Percentiles rank a stretch among this genome's conserved stretches.
phyloP scores from a whole-genome alignment of 2,113 vertebrate genomes.

The Protomyctophum bolini region DNA sequence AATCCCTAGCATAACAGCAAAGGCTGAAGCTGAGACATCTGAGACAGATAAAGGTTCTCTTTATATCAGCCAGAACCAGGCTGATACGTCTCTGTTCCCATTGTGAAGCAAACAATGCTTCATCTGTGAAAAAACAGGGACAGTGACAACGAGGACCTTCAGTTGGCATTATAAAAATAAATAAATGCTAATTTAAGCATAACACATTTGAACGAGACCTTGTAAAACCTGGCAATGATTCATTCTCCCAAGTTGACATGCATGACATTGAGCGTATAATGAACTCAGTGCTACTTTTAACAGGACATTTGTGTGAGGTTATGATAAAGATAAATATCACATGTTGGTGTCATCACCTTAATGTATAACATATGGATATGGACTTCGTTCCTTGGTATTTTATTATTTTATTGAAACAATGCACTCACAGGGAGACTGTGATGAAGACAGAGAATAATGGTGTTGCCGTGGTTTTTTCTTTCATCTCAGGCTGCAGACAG shows the following conservation, averaged over 20 bases:
- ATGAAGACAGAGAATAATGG: too few species aligned
- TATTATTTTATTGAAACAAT: too few species aligned
- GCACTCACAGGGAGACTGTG: too few species aligned
- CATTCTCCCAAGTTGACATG: not conserved
- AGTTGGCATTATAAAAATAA: conserved; percentile 1
- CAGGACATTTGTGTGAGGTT: too few species aligned
- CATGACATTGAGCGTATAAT: too few species aligned
- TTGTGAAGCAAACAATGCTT: conserved; percentile 44
- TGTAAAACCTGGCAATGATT: not conserved
- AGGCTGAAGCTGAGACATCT: conserved; percentile 11
- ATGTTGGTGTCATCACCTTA: too few species aligned
- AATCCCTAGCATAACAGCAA: conserved; percentile 14
- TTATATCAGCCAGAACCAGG: conserved; percentile 56
- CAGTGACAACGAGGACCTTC: conserved; percentile 33
- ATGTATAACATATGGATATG: too few species aligned
- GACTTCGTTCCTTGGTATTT: too few species aligned
- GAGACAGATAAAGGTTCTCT: conserved; percentile 43
- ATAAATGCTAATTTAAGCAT: conserved; percentile 34
- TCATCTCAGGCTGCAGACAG: too few species aligned
- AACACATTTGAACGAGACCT: conserved; percentile 5
- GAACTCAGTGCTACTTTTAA: too few species aligned
- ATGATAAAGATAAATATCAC: too few species aligned
- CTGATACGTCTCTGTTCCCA: conserved; percentile 55
- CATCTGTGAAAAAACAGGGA: conserved; percentile 29
- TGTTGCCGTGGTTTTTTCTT: too few species aligned